Percentiles rank a stretch among this genome's conserved stretches.
Evolutionary conservation across 2,113 vertebrate species (phyloP).

Genomic region (Brachirus orientalis): DNA sequence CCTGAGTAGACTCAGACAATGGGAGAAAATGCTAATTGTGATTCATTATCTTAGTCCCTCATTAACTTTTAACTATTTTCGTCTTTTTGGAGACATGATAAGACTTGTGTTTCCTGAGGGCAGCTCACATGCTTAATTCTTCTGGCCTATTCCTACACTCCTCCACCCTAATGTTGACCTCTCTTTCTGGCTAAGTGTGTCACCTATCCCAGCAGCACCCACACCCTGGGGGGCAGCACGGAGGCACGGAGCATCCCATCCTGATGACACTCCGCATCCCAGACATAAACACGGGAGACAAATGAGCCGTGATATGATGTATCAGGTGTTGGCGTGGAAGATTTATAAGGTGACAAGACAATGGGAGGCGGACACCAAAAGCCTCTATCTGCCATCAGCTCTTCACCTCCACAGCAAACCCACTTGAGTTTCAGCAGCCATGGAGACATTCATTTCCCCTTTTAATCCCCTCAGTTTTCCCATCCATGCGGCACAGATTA

Average conservation of each 20-base stretch:
- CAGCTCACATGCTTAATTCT: constrained; percentile 35
- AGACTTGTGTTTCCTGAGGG: constrained; percentile 63
- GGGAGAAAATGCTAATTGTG: not conserved
- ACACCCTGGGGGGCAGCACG: constrained; percentile 19
- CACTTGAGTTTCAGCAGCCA: constrained; percentile 51
- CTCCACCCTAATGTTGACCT: constrained; percentile 45
- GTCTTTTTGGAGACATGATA: constrained; percentile 38
- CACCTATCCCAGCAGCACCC: constrained; percentile 53
- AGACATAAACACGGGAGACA: constrained; percentile 78
- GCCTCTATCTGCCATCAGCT: constrained; percentile 49
- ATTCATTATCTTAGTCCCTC: constrained; percentile 20
- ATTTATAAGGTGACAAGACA: constrained; percentile 74
- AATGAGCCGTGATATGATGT: constrained; percentile 73
- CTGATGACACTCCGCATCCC: constrained; percentile 54
- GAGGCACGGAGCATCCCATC: constrained; percentile 24
- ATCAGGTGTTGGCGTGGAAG: constrained; percentile 71
- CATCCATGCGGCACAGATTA: constrained; percentile 58
- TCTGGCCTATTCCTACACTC: constrained; percentile 13
- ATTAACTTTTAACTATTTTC: constrained; percentile 36
- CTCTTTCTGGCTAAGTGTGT: constrained; percentile 30
- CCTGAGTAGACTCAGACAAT: too few species aligned
- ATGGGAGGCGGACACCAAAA: constrained; percentile 63
- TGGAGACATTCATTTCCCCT: constrained; percentile 45
- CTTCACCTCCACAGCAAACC: constrained; percentile 19
- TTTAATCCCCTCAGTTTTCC: constrained; percentile 47